A percentile compares a stretch with the other conserved stretches of the same genome.
Conservation (phyloP, 2,888 invertebrate species). For the Lingula anatina region DNA sequence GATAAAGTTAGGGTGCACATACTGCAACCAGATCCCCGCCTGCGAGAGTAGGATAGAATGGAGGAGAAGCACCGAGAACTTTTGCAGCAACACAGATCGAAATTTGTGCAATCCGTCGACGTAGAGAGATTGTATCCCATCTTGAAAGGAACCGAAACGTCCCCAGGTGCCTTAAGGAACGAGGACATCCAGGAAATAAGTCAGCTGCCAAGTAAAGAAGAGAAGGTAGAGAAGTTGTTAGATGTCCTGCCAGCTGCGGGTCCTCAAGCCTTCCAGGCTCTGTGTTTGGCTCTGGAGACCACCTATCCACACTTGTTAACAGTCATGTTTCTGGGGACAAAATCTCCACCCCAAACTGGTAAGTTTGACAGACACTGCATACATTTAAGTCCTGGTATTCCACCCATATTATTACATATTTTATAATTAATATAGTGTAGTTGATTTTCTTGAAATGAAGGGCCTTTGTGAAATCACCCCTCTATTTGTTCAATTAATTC, state of each 20-base stretch:
- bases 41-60: slow-evolving; percentile 12
- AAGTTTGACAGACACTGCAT: too few relatives aligned
- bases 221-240: slow-evolving; percentile 31
- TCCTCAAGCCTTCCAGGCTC: slow-evolving; percentile 24
- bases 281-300: slow-evolving; percentile 27
- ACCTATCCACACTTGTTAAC: slow-evolving; percentile 35
- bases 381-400: too few relatives aligned
- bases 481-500: too few relatives aligned
- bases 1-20: background rate
- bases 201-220: slow-evolving; percentile 20
- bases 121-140: slow-evolving; percentile 25
- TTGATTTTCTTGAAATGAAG: too few relatives aligned
- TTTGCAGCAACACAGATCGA: slow-evolving; percentile 27
- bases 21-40: background rate
- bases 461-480: too few relatives aligned
- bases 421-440: too few relatives aligned
- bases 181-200: slow-evolving; percentile 29
- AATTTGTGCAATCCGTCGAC: slow-evolving; percentile 24
- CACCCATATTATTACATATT: too few relatives aligned
- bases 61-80: slow-evolving; percentile 33
- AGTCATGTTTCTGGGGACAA: slow-evolving; percentile 30
- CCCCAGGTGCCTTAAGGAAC: slow-evolving; percentile 15
- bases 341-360: too few relatives aligned
- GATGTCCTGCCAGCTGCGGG: slow-evolving; percentile 29
- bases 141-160: slow-evolving; percentile 21